Evolutionary conservation across 2,888 invertebrate genomes (phyloP).

Genomic region (Tryphoninae sp.): DNA sequence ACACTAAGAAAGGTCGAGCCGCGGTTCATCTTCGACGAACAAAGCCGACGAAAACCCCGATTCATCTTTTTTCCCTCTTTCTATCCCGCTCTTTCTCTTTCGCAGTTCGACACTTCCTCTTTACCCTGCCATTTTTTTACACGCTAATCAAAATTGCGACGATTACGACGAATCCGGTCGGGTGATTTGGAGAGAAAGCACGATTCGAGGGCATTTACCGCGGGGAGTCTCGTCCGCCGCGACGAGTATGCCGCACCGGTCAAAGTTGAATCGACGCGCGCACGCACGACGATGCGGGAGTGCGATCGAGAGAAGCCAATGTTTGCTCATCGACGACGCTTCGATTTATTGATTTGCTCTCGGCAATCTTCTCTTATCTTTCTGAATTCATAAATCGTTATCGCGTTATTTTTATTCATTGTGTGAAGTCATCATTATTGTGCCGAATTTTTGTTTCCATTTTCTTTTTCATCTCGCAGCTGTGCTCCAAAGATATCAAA

Average conservation of each 20-base stretch:
- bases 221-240: neutral
- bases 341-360: conserved; percentile 16
- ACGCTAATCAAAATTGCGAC: neutral
- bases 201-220: conserved; percentile 26
- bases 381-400: too few relatives aligned
- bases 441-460: neutral
- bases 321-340: conserved; percentile 2
- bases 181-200: neutral
- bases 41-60: conserved; percentile 31
- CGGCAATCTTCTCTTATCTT: neutral
- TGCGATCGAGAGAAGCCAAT: conserved; percentile 28
- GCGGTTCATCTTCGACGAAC: conserved; percentile 46
- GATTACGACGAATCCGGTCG: conserved; percentile 1
- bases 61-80: conserved; percentile 16
- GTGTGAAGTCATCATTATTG: too few relatives aligned
- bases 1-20: conserved; percentile 36
- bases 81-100: conserved; percentile 21
- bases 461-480: neutral
- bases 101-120: neutral
- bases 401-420: too few relatives aligned
- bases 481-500: conserved; percentile 6
- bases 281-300: conserved; percentile 16
- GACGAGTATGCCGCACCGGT: conserved; percentile 43
- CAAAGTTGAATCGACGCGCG: conserved; percentile 62
- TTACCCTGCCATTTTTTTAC: conserved; percentile 4